These are phyloP conservation scores for Agapornis roseicollis DNA, from an alignment of 2,113 vertebrate species.

Conservation along the genomic window DNA sequence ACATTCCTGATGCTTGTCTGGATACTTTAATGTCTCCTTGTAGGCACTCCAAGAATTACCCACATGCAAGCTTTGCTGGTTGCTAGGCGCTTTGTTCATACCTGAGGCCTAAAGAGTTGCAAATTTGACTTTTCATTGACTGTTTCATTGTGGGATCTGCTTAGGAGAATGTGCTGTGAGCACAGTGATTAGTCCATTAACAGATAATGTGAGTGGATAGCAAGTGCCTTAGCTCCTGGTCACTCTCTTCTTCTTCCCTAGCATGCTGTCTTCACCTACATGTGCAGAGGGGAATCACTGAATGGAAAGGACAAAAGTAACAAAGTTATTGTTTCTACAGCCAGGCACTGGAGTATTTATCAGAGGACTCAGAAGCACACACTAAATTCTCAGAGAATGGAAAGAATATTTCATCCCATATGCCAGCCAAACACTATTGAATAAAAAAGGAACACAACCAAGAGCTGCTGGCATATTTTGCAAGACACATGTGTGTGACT, in stretches of 20 bases:
- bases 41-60: not conserved
- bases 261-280: not conserved
- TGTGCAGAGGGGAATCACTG: not conserved
- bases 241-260: not conserved
- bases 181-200: not conserved
- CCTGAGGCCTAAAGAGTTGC: not conserved
- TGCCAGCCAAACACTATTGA: not conserved
- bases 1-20: not conserved
- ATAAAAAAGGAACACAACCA: not conserved
- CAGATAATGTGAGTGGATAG: not conserved
- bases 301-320: not conserved
- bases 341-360: accelerated
- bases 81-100: not conserved
- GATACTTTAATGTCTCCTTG: not conserved
- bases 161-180: not conserved
- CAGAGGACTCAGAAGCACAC: not conserved
- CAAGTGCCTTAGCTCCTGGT: not conserved
- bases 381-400: not conserved
- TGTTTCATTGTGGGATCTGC: not conserved
- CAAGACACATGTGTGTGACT: not conserved
- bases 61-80: not conserved
- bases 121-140: not conserved
- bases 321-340: not conserved
- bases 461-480: not conserved
- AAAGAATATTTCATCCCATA: not conserved